Base-by-base conservation (phyloP, 1,140 invertebrate genomes). In the Eriosoma lanigerum region DNA sequence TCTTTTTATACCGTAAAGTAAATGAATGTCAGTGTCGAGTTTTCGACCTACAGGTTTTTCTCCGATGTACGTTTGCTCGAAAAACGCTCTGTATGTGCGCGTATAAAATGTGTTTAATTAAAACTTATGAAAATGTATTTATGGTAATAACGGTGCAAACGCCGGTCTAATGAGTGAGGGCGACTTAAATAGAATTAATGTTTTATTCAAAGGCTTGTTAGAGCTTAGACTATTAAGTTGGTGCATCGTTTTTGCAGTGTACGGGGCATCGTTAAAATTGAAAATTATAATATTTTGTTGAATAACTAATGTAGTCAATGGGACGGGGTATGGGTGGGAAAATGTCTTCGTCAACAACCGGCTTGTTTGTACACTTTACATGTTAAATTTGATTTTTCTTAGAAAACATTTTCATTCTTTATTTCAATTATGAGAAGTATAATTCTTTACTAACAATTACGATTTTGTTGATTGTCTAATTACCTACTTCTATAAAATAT, bases 81-180 rank as follows among this genome's bases (percentile, higher is more conserved):
- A n/a, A n/a, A n/a, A 38, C 38, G 26, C 21, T 21, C 52, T 58
- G 50, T 75, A 62, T 44, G 32, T 26, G 21, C 44, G 56, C 58
- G 50, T 76, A 78, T 76, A 60, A 62, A 62, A 62, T 62, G 38
- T 78, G 75, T 78, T 78, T 78, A 78, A 78, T 78, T 78, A 78
- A 78, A 78, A 78, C 75, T 78, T 78, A 78, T 78, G 54, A 78
- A 78, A 78, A 78, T 78, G 56, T 78, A 78, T 78, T 78, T 78
- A 60, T 78, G 75, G 44, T 78, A 78, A 78, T 78, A 78, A 62
- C 73, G 56, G 75, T 62, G 21, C 32, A 60, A 60, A 38, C 56
- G 38, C 26, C 5, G 52, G 72, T 56, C 52, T 78, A 58, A 78
- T 62, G 75, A 78, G 38, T 48, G 54, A 78, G 29, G 54, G 29